Evolutionary conservation across 2,888 invertebrate species (phyloP), one percentile per base, ranked within the genome.

Genomic region (Galerucella pusilla): DNA sequence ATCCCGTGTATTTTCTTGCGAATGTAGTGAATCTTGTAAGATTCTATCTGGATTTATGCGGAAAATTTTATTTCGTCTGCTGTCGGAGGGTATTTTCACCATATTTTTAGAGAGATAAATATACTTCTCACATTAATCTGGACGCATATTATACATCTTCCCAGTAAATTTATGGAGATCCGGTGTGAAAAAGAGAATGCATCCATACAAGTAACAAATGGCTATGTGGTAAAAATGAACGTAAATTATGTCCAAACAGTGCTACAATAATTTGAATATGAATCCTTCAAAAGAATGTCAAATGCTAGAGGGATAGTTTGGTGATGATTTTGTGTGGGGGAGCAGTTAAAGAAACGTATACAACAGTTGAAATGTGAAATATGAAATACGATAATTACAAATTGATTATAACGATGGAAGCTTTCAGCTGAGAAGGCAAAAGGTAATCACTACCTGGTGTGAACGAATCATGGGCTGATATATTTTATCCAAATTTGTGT

Each of bases 71-170:
- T 70, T 70, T 28, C 42, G 20, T 16, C 12, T 42, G 70, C 63
- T 52, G 63, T 70, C 54, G 20, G 52, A 70, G 49, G 63, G 52
- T 28, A 54, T 64, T 57, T 20, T 57, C 65, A 57, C 65, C 57
- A 57, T 65, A 64, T 65, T 71, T 64, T 46, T 65, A 16, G 14
- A 59, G 71, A 71, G 64, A 71, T 65, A 54, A 35, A 71, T 71
- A 72, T 72, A 72, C 60, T 60, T 67, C 66, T 63, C 60, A 66
- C 72, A 67, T 60, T 72, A 72, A 72, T 72, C 66, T 67, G 20
- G 7, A 60, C n/a, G 66, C 59, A 67, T 66, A 72, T 72, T 65
- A 49, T 67, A 66, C 72, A 60, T 72, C 66, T 67, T 60, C 49
- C 12, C 14, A 46, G 66, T 72, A 54, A 72, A 60, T 66, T 20